Evolutionary conservation across 2,888 invertebrate species (phyloP), one percentile per base, ranked within the genome.

Genomic region (Branchinecta sandiegonensis): DNA sequence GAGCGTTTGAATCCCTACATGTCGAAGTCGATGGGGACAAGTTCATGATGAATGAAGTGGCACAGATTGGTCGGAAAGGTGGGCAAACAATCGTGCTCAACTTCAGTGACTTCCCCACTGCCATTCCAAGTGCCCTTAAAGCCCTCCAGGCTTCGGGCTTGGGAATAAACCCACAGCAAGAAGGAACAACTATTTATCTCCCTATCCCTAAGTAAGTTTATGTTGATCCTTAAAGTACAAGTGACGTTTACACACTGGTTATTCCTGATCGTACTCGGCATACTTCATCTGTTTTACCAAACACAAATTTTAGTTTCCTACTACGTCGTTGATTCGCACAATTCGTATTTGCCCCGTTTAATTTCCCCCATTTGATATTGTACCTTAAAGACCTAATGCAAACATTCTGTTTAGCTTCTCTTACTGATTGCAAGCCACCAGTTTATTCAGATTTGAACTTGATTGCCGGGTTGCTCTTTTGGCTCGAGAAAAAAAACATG

Each of bases 111-210:
- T 89, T 91, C 77, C 93, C 95, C 0, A 90, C 92, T 82, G 88
- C 88, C 10, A 87, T 91, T 74, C 88, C 89, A 10, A 83, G 85
- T 72, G 88, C 88, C 8, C 74, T 93, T 47, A 85, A 86, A 75
- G 85, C 90, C 2, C 83, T 96, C 66, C 79, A 82, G 68, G 84
- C 84, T 50, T 91, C 92, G 70, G 93, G 94, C 11, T 84, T 95
- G 82, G 93, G 93, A 78, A 79, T 95, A 69, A 94, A 91, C 80
- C 93, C 94, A 0, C 94, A 95, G 76, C 93, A 94, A 78, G 95
- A 96, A 76, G 94, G 94, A 37, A 93, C 91, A 1, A 90, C 89
- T 2, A 78, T 96, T 66, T 94, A 85, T 78, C 83, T 96, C 67
- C 89, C 91, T 50, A 83, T 94, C 72, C 93, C 94, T 12, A 94